These are phyloP conservation scores for Nomada flava DNA, from an alignment of 2,888 invertebrate genomes.

Conservation along the genomic window DNA sequence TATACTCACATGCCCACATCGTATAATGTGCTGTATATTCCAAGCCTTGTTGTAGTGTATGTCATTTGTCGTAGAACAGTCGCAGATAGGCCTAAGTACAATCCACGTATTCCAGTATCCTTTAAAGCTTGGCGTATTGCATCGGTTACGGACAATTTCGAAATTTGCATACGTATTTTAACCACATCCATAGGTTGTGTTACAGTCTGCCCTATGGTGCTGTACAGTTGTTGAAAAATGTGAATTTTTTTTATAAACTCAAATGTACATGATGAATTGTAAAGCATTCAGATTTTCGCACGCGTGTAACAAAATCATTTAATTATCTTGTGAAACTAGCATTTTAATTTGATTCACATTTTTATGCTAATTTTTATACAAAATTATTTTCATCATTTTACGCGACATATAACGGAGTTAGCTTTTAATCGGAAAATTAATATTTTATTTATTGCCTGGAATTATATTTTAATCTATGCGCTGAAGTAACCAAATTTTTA, in stretches of 20 bases:
- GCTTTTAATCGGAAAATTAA: not conserved
- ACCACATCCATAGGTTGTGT: constrained; percentile 89
- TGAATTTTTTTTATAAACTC: not conserved
- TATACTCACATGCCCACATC: constrained; percentile 79
- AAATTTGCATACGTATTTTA: constrained; percentile 89
- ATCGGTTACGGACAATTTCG: constrained; percentile 68
- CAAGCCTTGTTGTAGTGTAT: constrained; percentile 88
- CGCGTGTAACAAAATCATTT: too few relatives aligned
- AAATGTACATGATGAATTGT: not conserved
- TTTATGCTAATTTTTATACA: too few relatives aligned
- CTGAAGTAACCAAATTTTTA: not conserved
- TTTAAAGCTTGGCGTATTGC: constrained; percentile 84
- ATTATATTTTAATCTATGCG: not conserved
- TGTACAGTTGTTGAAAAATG: constrained; percentile 12
- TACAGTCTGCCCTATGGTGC: constrained; percentile 77
- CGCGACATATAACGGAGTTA: too few relatives aligned
- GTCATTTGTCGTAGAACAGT: constrained; percentile 88
- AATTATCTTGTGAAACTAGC: too few relatives aligned
- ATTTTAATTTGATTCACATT: too few relatives aligned
- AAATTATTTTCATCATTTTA: too few relatives aligned
- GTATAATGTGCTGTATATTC: constrained; percentile 87
- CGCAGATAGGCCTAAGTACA: constrained; percentile 84
- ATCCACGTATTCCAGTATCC: constrained; percentile 86
- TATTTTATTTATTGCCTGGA: not conserved
- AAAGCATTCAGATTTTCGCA: not conserved